Conservation (phyloP, 2,113 vertebrate species). For the Elephantulus edwardii region DNA sequence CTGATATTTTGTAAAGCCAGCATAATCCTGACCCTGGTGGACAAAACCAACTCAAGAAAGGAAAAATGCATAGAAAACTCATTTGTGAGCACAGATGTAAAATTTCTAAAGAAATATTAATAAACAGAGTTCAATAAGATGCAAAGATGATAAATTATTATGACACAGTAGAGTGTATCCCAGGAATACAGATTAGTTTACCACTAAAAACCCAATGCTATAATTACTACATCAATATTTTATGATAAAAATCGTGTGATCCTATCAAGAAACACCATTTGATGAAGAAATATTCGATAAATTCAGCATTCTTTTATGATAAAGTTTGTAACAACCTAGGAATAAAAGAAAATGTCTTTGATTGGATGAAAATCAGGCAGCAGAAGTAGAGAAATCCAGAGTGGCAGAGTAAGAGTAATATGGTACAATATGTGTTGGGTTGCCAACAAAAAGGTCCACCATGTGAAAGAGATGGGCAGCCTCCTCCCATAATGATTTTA, state of each 20-base stretch:
- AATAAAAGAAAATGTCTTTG: background rate
- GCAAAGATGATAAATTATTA: conserved; percentile 23
- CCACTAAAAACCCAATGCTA: conserved; percentile 20
- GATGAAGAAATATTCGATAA: conserved; percentile 1
- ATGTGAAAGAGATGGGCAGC: no score
- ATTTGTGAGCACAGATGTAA: conserved; percentile 25
- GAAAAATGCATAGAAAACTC: background rate
- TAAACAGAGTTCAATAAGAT: conserved; percentile 19
- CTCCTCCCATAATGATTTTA: no score
- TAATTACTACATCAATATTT: background rate
- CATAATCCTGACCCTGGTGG: background rate
- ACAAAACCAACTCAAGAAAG: conserved; percentile 2
- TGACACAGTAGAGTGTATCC: background rate
- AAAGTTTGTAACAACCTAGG: conserved; percentile 34
- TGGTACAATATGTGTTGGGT: no score
- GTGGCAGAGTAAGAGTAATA: conserved; percentile 19
- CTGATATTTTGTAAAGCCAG: conserved; percentile 12
- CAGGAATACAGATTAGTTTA: conserved; percentile 31
- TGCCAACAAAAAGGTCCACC: no score
- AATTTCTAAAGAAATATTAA: background rate
- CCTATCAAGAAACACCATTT: background rate
- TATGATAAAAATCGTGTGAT: conserved; percentile 28
- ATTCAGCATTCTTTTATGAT: background rate
- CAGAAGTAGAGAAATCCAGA: background rate
- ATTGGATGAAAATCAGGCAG: background rate